A percentile compares a stretch with the other conserved stretches of the same genome.
These are phyloP conservation scores for Chlorops oryzae DNA, from an alignment of 1,140 invertebrate species.

Conservation along the genomic window DNA sequence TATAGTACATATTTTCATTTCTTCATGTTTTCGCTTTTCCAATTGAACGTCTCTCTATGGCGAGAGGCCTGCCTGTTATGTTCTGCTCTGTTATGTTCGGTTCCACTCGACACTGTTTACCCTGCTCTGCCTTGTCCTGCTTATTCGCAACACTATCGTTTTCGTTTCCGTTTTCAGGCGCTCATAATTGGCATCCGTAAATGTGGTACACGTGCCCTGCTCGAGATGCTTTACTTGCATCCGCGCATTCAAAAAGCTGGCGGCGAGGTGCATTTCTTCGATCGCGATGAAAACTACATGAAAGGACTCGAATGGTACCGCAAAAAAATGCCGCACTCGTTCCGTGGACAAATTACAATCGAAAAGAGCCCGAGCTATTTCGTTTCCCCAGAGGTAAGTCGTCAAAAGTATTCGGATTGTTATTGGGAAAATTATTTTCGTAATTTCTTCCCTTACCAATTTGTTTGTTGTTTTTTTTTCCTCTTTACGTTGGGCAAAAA, in stretches of 20 bases:
- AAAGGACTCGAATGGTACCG: slow-evolving; percentile 89
- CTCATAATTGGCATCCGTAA: slow-evolving; percentile 92
- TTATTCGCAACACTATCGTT: no score
- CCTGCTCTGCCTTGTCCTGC: no score
- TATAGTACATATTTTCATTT: no score
- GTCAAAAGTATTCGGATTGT: not conserved
- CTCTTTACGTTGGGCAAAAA: not conserved
- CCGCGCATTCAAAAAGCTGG: slow-evolving; percentile 87
- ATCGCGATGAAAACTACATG: slow-evolving; percentile 83
- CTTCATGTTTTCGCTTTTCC: no score
- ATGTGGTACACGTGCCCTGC: slow-evolving; percentile 84
- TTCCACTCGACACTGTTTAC: no score
- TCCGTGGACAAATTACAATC: slow-evolving; percentile 85
- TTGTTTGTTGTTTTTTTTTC: not conserved
- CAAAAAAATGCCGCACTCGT: slow-evolving; percentile 86
- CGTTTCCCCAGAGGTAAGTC: slow-evolving; percentile 83
- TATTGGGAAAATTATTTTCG: no score
- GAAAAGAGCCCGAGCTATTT: slow-evolving; percentile 98
- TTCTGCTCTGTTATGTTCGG: no score
- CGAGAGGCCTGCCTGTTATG: no score
- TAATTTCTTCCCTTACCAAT: not conserved
- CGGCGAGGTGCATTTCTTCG: slow-evolving; percentile 92
- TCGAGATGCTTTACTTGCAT: slow-evolving; percentile 92
- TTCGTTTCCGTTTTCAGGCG: slow-evolving; percentile 58
- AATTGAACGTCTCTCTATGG: no score